Evolutionary conservation across 1,140 invertebrate genomes (phyloP), one percentile per base, ranked within the genome.

Genomic region (Globodera rostochiensis): DNA sequence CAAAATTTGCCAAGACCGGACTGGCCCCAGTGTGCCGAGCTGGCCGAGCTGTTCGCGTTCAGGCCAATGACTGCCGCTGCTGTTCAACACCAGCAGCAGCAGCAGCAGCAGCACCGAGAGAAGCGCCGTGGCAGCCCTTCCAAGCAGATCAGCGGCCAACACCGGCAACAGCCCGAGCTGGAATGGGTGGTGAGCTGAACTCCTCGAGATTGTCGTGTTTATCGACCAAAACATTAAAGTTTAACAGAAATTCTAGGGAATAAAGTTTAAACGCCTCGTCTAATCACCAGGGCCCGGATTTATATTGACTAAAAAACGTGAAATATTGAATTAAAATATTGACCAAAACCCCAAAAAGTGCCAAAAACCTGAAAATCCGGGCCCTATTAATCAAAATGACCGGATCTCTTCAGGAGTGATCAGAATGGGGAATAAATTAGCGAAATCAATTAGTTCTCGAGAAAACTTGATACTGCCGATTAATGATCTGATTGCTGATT

Each of bases 101-200:
- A 60, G 15, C 57, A 0, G 57, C 57, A 60, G 57, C 57, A 60
- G 57, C 57, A n/a, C 5, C 6, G 57, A 11, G 57, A 60, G 15
- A 60, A 60, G 57, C 57, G 57, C 15, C 57, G 57, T 19, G 57
- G 57, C 15, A 60, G 57, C 57, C 57, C 57, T 1, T 60, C 57
- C 57, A 60, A 60, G 57, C 57, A 60, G 5, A 60, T 60, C 57
- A 60, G 57, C 15, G 57, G 57, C 15, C 57, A 60, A 60, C 57
- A 60, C 19, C 57, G 36, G 19, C 57, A 75, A 50, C 74, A 53
- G 47, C 49, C 57, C 15, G 74, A 75, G 66, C 66, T 75, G 19
- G 74, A 75, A 75, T 75, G 74, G 74, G 74, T 75, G 74, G 74
- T 75, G 53, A 57, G 74, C n/a, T 8, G 25, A 70, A 70, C 67